Evolutionary conservation across 2,888 invertebrate genomes (phyloP), one percentile per base, ranked within the genome.

Genomic region (Pterostichus niger): DNA sequence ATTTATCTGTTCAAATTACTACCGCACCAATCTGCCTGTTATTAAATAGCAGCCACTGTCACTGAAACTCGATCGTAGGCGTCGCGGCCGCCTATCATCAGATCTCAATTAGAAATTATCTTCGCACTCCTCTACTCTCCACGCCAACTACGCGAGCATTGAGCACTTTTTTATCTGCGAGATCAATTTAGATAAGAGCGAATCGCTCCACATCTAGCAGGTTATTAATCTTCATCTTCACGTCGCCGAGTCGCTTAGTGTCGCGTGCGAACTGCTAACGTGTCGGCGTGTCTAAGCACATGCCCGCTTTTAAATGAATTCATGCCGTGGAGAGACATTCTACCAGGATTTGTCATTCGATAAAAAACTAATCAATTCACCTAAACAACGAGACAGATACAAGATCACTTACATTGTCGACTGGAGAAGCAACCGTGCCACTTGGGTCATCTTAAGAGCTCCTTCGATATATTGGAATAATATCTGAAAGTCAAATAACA

Each of bases 101-200:
- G 64, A 64, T 64, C 35, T 31, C 64, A 64, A 64, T 64, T 64
- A 64, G 64, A 64, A 64, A 64, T 64, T 64, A 64, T 64, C 64
- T 61, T n/a, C 61, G 35, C 61, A 33, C 61, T 64, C 40, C 40
- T 40, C 40, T 9, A 6, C 40, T 6, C 9, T 40, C 40, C 40
- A 40, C 49, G 49, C 49, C 11, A 13, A n/a, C 49, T 11, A 33
- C 33, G 64, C 64, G 35, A 64, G 13, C 64, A 64, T 64, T 35
- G 5, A 64, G 35, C 64, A 13, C 49, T 33, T 64, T 24, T 59
- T 64, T 64, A 64, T 64, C 64, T 49, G 35, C 35, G 11, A 35
- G 64, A 64, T 64, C 64, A 64, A 64, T 64, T 64, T 64, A 64
- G 64, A 64, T 64, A 64, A 64, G 31, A n/a, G 31, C 33, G 33